Evolutionary conservation across 2,797 vertebrate species (phyloP).

Genomic region (Cynodonichthys magdalenae): DNA sequence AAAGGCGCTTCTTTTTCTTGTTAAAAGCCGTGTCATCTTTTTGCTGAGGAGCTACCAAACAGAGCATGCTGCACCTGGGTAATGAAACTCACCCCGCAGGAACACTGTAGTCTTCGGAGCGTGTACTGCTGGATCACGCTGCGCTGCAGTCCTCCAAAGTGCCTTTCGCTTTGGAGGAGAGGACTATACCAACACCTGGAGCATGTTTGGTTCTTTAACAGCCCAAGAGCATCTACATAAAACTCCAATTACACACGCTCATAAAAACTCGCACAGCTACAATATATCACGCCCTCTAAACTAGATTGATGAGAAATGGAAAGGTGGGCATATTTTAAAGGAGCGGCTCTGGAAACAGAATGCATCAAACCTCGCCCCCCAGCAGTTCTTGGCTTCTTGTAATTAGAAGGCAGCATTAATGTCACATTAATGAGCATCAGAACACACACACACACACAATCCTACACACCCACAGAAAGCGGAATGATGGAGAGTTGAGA

Average conservation of each 20-base stretch:
- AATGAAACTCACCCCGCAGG: not conserved
- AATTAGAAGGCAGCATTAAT: constrained; percentile 75
- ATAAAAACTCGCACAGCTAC: constrained; percentile 56
- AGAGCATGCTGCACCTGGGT: not conserved
- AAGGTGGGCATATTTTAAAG: constrained; percentile 66
- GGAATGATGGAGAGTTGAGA: constrained; percentile 4
- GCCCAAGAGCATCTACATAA: constrained; percentile 70
- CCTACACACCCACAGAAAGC: not conserved
- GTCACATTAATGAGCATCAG: constrained; percentile 67
- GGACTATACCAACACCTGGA: constrained; percentile 60
- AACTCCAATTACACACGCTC: constrained; percentile 73
- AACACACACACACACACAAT: constrained; percentile 20
- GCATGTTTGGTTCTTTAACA: constrained; percentile 64
- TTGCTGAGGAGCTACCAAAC: constrained; percentile 11
- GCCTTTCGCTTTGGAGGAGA: constrained; percentile 39
- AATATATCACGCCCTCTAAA: constrained; percentile 62
- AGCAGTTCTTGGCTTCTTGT: constrained; percentile 61
- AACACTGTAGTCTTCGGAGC: not conserved
- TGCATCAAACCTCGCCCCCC: constrained; percentile 58
- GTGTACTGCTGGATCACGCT: constrained; percentile 14
- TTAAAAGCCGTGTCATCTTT: constrained; percentile 20
- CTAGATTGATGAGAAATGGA: constrained; percentile 60
- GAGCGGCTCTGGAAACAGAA: constrained; percentile 52
- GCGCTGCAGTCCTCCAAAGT: constrained; percentile 28
- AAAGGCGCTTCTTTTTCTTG: constrained; percentile 38